A percentile compares a stretch with the other conserved stretches of the same genome.
phyloP scores from a whole-genome alignment of 2,797 vertebrate species.

The Champsocephalus gunnari region DNA sequence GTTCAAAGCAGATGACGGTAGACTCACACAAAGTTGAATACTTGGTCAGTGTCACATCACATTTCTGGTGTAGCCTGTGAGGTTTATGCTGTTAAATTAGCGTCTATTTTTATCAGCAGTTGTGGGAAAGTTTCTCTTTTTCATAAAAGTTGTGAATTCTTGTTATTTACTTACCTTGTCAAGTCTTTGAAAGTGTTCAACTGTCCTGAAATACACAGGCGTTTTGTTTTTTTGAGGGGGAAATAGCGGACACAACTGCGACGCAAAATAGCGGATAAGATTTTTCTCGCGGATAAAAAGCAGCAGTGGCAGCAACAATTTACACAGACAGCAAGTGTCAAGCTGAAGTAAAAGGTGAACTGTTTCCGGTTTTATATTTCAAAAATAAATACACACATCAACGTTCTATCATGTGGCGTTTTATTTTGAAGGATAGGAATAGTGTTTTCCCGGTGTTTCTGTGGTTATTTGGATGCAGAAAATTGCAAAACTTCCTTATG shows the following conservation, averaged over 20 bases:
- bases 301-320: neutral
- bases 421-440: constrained; percentile 10
- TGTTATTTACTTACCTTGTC: constrained; percentile 41
- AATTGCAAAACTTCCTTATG: constrained; percentile 55
- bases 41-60: constrained; percentile 19
- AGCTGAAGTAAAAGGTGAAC: rapidly evolving
- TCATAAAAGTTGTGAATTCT: neutral
- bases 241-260: constrained; percentile 19
- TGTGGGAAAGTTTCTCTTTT: constrained; percentile 19
- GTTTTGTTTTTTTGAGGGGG: neutral
- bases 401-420: rapidly evolving
- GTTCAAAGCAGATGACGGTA: constrained; percentile 16
- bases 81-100: neutral
- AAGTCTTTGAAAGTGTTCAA: neutral
- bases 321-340: rapidly evolving
- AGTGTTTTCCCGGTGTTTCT: neutral
- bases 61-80: neutral
- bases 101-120: neutral
- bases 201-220: neutral
- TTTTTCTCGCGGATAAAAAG: constrained; percentile 55
- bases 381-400: neutral
- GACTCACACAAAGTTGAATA: neutral
- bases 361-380: rapidly evolving
- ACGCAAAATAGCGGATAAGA: constrained; percentile 48
- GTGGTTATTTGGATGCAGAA: neutral